Percentiles rank a stretch among this genome's conserved stretches.
Conservation (phyloP, 2,888 invertebrate genomes). For the Drosophila fulvimacula region DNA sequence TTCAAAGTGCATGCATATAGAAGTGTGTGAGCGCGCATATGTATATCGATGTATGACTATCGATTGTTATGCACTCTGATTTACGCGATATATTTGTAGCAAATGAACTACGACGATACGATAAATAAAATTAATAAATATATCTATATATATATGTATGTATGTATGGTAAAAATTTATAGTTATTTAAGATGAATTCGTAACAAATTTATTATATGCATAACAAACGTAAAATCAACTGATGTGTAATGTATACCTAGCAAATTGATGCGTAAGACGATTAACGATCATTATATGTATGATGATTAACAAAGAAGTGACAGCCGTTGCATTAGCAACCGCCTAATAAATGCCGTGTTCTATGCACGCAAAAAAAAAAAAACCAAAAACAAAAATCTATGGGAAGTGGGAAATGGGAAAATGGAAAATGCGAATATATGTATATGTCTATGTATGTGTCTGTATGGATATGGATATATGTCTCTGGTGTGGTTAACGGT, state of each 20-base stretch:
- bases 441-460: not conserved
- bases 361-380: constrained; percentile 53
- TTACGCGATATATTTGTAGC: constrained; percentile 6
- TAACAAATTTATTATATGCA: constrained; percentile 59
- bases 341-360: constrained; percentile 53
- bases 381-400: constrained; percentile 33
- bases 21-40: constrained; percentile 6
- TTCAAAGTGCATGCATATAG: constrained; percentile 1
- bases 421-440: not conserved
- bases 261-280: constrained; percentile 53
- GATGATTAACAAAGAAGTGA: constrained; percentile 8
- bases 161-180: constrained; percentile 44
- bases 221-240: constrained; percentile 64
- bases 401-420: too few species aligned
- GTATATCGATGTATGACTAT: constrained; percentile 31
- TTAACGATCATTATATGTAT: constrained; percentile 26
- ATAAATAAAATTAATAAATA: constrained; percentile 6
- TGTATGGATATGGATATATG: not conserved
- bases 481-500: not conserved
- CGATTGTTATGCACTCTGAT: constrained; percentile 41
- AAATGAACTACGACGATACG: constrained; percentile 26
- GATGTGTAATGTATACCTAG: constrained; percentile 73
- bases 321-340: constrained; percentile 31
- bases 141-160: constrained; percentile 11
- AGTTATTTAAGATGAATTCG: constrained; percentile 58